Conservation (phyloP, 2,113 vertebrate genomes). For the Nematolebias whitei region DNA sequence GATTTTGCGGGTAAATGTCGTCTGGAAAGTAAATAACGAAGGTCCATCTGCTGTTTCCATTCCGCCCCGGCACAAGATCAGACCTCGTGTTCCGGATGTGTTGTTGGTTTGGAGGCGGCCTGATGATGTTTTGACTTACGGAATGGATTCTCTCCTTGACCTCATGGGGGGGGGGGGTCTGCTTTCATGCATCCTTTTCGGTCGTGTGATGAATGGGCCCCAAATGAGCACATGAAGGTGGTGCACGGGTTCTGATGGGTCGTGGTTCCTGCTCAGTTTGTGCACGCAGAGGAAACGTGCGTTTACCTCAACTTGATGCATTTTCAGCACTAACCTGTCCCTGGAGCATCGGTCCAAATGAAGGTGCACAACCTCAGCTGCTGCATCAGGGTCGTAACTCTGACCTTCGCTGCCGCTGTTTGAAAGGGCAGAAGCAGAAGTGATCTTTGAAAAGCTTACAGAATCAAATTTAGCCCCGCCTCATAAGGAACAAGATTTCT, state of each 20-base stretch:
- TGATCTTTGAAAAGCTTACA: conserved; percentile 39
- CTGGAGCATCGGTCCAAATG: conserved; percentile 54
- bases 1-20: conserved; percentile 43
- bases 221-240: conserved; percentile 52
- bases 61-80: conserved; percentile 46
- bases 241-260: conserved; percentile 6
- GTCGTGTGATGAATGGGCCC: conserved; percentile 61
- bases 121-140: conserved; percentile 76
- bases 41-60: conserved; percentile 71
- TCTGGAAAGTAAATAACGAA: conserved; percentile 68
- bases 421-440: conserved; percentile 48
- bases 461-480: conserved; percentile 54
- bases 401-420: conserved; percentile 46
- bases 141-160: conserved; percentile 69
- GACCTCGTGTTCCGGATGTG: conserved; percentile 66
- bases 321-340: conserved; percentile 53
- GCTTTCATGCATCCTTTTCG: conserved; percentile 61
- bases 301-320: conserved; percentile 19
- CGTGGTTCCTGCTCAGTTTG: conserved; percentile 16
- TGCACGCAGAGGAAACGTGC: conserved; percentile 17
- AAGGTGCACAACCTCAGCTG: conserved; percentile 63
- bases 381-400: conserved; percentile 63
- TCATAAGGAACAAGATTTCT: conserved; percentile 34
- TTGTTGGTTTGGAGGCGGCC: conserved; percentile 53
- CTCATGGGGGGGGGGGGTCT: conserved; percentile 44